Evolutionary conservation across 2,888 invertebrate species (phyloP), one percentile per base, ranked within the genome.

Genomic region (Ennomos fuscantarius): DNA sequence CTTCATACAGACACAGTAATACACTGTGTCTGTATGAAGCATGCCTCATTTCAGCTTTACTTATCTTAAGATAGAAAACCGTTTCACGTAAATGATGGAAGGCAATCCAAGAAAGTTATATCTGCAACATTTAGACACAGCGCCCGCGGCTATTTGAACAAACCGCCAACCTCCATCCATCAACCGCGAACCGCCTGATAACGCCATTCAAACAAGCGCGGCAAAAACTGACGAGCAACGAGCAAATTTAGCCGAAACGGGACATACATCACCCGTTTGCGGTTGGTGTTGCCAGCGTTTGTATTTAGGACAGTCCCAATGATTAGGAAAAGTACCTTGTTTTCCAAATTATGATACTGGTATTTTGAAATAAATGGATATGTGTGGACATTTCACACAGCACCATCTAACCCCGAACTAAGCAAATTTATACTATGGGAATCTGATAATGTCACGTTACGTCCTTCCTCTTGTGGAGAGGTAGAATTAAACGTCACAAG

Each of bases 201-300:
- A 59, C 60, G 62, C 56, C 66, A 59, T 58, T 60, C 66, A 65
- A 62, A 58, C 57, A 62, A 58, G 48, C 50, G 43, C 51, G 39
- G 48, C 48, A 60, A 55, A 60, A 64, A 60, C 54, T 60, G 62
- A 63, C 65, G 62, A 61, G 62, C 44, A 45, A 58, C 60, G 66
- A 57, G 65, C 66, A 65, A 65, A 67, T 65, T 67, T 59, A 51
- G 64, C 51, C 60, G 55, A 50, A 55, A 55, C 47, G 49, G 54
- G 47, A 39, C 61, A 63, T 64, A 64, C 40, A 62, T 64, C 66
- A 66, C 55, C 40, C 46, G 53, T 41, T 52, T 35, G 39, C n/a
- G 8, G 32, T 5, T 43, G 31, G 58, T 58, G 53, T 59, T 53
- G 58, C 58, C 33, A 54, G 43, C 13, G 34, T 46, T n/a, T 1